Evolutionary conservation across 2,797 vertebrate species (phyloP).

Genomic region (Megalops cyprinoides): DNA sequence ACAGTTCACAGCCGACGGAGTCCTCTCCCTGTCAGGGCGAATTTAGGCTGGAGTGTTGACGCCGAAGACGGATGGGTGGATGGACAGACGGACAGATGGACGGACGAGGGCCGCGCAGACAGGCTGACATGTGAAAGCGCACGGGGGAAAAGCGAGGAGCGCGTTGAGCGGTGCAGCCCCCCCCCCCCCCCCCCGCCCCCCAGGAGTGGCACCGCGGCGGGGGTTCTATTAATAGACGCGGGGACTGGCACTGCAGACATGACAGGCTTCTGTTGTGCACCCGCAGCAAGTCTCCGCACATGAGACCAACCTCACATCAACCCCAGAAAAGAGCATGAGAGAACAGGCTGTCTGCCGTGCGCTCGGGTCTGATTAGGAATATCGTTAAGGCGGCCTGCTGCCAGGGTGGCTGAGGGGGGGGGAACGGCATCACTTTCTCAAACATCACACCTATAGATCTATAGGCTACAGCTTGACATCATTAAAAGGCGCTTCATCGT

Average conservation of each 20-base stretch:
- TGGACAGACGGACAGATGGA: slow-evolving; percentile 37
- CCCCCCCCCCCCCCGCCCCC: too few species aligned
- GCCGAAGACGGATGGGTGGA: neutral
- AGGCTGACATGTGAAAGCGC: slow-evolving; percentile 41
- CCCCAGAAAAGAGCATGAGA: slow-evolving; percentile 13
- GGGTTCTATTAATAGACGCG: slow-evolving; percentile 70
- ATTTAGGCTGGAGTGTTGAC: too few species aligned
- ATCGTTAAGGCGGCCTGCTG: neutral
- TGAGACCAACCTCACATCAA: slow-evolving; percentile 24
- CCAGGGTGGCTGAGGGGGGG: neutral
- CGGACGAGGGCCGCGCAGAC: slow-evolving; percentile 51
- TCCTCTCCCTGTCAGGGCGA: too few species aligned
- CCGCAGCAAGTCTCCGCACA: slow-evolving; percentile 44
- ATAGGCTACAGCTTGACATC: slow-evolving; percentile 26
- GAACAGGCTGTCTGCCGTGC: slow-evolving; percentile 2
- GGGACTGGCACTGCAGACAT: slow-evolving; percentile 56
- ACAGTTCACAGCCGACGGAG: neutral
- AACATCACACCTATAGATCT: neutral
- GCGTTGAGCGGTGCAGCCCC: slow-evolving; percentile 43
- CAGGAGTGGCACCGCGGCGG: slow-evolving; percentile 53
- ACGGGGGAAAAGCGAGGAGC: slow-evolving; percentile 25
- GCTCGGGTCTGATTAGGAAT: neutral
- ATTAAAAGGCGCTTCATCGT: too few species aligned
- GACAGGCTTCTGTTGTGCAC: slow-evolving; percentile 62
- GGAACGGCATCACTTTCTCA: neutral